These are phyloP conservation scores for Tenthredo amoena DNA, from an alignment of 2,888 invertebrate species.

Conservation along the genomic window DNA sequence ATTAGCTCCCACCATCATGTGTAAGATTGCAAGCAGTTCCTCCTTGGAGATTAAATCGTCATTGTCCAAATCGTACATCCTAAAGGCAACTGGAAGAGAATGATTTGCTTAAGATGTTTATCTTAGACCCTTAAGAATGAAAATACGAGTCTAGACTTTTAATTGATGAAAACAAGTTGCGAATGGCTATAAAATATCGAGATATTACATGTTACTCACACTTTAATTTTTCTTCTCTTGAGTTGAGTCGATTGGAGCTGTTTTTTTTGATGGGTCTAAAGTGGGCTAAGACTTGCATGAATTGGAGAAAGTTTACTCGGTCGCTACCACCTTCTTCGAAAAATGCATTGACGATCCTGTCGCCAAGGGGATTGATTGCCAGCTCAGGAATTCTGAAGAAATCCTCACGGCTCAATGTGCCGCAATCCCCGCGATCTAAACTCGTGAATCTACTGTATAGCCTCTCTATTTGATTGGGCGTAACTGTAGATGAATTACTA, in stretches of 20 bases:
- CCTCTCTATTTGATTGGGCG: slow-evolving; percentile 98
- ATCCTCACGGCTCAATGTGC: slow-evolving; percentile 96
- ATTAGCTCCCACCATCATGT: slow-evolving; percentile 99
- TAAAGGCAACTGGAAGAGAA: slow-evolving; percentile 93
- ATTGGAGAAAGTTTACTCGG: slow-evolving; percentile 97
- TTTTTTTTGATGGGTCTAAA: slow-evolving; percentile 96
- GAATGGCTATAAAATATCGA: not conserved
- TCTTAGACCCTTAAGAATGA: not conserved
- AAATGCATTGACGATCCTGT: slow-evolving; percentile 98
- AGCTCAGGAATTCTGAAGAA: slow-evolving; percentile 98
- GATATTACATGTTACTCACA: slow-evolving; percentile 82
- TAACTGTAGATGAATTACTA: slow-evolving; percentile 83
- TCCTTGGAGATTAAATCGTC: slow-evolving; percentile 98
- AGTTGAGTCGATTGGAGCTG: slow-evolving; percentile 94
- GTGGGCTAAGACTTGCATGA: slow-evolving; percentile 96
- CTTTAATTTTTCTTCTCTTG: slow-evolving; percentile 95
- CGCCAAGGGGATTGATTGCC: slow-evolving; percentile 98
- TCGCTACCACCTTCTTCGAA: slow-evolving; percentile 94
- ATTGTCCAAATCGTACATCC: slow-evolving; percentile 99
- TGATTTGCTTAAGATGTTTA: not conserved
- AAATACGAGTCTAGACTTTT: not conserved
- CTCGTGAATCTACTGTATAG: slow-evolving; percentile 98
- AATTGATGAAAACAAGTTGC: not conserved
- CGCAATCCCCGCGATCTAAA: slow-evolving; percentile 97
- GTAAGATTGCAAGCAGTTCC: slow-evolving; percentile 96